Conservation (phyloP, 1,140 invertebrate genomes). For the Anastatus disparis region DNA sequence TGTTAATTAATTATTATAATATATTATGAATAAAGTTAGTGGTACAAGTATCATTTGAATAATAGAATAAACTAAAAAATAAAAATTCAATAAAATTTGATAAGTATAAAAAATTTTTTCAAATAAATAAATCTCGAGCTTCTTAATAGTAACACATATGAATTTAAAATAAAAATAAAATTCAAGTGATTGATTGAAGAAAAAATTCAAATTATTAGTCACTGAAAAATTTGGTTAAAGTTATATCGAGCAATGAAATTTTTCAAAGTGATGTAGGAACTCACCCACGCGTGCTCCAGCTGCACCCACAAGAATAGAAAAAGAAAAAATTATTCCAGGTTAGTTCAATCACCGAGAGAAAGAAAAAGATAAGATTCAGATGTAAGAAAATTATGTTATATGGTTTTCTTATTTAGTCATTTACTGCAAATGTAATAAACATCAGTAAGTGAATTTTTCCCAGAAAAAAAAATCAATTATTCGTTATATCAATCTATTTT, state of each 20-base stretch:
- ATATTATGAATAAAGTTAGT: too few species aligned
- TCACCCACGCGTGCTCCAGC: conserved; percentile 66
- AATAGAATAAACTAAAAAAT: too few species aligned
- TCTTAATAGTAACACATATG: neutral
- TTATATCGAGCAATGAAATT: conserved; percentile 16
- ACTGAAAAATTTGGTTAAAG: conserved; percentile 15
- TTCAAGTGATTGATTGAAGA: neutral
- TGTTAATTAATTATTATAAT: too few species aligned
- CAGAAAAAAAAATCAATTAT: too few species aligned
- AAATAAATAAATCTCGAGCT: neutral
- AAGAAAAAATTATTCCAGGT: conserved; percentile 56
- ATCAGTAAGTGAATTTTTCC: too few species aligned
- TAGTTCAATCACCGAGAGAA: conserved; percentile 54
- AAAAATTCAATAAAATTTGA: too few species aligned
- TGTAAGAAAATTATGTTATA: too few species aligned
- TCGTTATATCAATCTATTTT: too few species aligned
- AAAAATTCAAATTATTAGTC: too few species aligned
- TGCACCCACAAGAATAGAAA: conserved; percentile 55
- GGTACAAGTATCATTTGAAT: too few species aligned
- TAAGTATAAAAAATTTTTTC: neutral
- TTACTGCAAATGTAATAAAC: too few species aligned
- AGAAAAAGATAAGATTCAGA: conserved; percentile 12
- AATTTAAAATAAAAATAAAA: neutral
- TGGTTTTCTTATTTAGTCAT: too few species aligned
- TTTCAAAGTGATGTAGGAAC: conserved; percentile 43